A percentile compares a stretch with the other conserved stretches of the same genome.
phyloP scores from a whole-genome alignment of 2,113 vertebrate species.

The Lampris incognitus region DNA sequence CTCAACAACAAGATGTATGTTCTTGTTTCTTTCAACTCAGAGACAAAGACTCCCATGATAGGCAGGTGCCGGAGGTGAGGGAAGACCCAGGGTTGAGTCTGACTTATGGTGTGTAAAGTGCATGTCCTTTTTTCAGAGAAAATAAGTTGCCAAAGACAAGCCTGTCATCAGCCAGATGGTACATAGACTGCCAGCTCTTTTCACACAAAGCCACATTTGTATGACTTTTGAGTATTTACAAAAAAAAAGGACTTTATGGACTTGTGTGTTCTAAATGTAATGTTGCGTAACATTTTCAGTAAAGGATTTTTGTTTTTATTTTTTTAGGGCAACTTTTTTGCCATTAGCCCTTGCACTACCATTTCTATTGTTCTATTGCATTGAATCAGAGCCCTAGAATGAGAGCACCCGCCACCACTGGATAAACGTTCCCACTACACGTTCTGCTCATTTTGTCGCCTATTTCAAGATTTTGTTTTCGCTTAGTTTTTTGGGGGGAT shows the following conservation, averaged over 20 bases:
- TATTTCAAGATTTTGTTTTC: no score
- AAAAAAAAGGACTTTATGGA: background rate
- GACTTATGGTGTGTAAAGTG: background rate
- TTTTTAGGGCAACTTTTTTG: background rate
- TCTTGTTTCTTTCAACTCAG: background rate
- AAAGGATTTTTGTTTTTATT: background rate
- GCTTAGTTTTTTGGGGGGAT: no score
- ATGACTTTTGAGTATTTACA: background rate
- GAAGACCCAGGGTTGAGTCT: background rate
- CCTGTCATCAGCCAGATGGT: slow-evolving; percentile 34
- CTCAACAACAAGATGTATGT: background rate
- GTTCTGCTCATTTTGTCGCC: no score
- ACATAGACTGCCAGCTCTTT: slow-evolving; percentile 33
- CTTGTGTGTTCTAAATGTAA: background rate
- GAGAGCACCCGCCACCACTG: no score
- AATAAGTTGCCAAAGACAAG: slow-evolving; percentile 35
- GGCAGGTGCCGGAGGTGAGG: background rate
- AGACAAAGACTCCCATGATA: background rate
- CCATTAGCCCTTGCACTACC: no score
- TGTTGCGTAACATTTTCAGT: background rate
- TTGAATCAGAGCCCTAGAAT: no score
- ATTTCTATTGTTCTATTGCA: no score
- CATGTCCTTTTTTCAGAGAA: slow-evolving; percentile 21
- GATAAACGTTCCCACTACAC: no score
- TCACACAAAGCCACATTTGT: slow-evolving; percentile 44